Evolutionary conservation across 2,797 vertebrate genomes (phyloP).

Genomic region (Micropoecilia bifurca): DNA sequence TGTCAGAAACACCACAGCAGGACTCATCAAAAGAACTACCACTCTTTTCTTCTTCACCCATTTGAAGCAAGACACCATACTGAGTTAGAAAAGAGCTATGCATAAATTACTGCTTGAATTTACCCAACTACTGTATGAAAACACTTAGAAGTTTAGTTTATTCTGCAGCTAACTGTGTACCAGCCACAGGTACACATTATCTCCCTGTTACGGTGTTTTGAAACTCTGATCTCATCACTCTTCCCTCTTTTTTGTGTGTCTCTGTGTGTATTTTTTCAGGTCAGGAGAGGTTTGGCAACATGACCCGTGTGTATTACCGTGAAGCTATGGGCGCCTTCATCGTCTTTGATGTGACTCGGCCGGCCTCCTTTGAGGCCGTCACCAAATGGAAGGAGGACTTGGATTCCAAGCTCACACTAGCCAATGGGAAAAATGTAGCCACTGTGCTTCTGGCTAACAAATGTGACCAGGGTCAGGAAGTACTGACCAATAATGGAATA

Average conservation of each 20-base stretch:
- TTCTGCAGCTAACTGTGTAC: conserved; percentile 16
- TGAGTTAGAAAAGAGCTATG: background rate
- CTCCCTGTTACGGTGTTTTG: background rate
- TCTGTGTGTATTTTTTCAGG: conserved; percentile 75
- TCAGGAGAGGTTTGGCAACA: conserved; percentile 98
- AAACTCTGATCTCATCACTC: conserved; percentile 3
- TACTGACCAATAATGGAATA: conserved; percentile 90
- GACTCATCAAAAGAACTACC: conserved; percentile 3
- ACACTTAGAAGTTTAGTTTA: background rate
- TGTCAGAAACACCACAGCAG: background rate
- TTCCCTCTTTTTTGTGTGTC: background rate
- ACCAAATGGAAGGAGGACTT: conserved; percentile 99
- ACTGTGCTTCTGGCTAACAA: conserved; percentile 97
- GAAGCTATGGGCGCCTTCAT: conserved; percentile 98
- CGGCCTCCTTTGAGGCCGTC: conserved; percentile 95
- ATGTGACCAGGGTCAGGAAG: conserved; percentile 93
- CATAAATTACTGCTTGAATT: background rate
- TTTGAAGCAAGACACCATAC: background rate
- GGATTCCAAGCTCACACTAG: conserved; percentile 96
- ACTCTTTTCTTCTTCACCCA: background rate
- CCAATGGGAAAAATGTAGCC: conserved; percentile 92
- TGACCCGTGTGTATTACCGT: conserved; percentile 98
- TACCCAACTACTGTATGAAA: conserved; percentile 1
- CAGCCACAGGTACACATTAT: conserved; percentile 1
- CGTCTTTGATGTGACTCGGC: conserved; percentile 96